Evolutionary conservation across 1,140 invertebrate species (phyloP), one percentile per base, ranked within the genome.

Genomic region (Papilio glaucus): DNA sequence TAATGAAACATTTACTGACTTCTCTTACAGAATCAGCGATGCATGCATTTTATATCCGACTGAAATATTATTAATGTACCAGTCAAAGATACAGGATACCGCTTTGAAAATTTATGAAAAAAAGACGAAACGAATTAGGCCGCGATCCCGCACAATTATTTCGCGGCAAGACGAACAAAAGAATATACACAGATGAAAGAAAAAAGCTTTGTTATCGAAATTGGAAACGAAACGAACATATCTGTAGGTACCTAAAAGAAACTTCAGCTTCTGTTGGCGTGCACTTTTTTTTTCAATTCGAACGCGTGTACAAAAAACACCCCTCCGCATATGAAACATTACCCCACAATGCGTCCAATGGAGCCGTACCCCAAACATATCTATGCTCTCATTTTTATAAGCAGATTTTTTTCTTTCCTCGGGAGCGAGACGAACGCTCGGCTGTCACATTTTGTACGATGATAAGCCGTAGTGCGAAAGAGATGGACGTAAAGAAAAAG

Each of bases 261-360:
- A 85, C 80, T 85, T 83, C 80, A 77, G 83, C 79, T 83, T 80
- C 81, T 76, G 82, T 85, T 77, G 82, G 89, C 88, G 88, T 90
- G 85, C 84, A 85, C 78, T 90, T n/a, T 90, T 90, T 88, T 91
- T 91, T 87, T 85, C 81, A 86, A 86, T 85, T 77, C 75, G 75
- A 85, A 82, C 81, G 85, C 82, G 84, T 88, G 82, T 83, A 87
- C 85, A 89, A 90, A 88, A 90, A 86, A 85, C 85, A 84, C 85
- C 88, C 90, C 87, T 85, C 86, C 81, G 85, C 83, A 85, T 92
- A 90, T 92, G 89, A 90, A 90, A 84, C 90, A 90, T 90, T 90
- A 86, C 89, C 87, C 90, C 85, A 86, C 84, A 88, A 85, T 86
- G 87, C 86, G 81, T 90, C 88, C 86, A 87, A 90, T 87, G 76